A percentile compares a stretch with the other conserved stretches of the same genome.
phyloP scores from a whole-genome alignment of 2,113 vertebrate genomes.

The Syngnathoides biaculeatus region DNA sequence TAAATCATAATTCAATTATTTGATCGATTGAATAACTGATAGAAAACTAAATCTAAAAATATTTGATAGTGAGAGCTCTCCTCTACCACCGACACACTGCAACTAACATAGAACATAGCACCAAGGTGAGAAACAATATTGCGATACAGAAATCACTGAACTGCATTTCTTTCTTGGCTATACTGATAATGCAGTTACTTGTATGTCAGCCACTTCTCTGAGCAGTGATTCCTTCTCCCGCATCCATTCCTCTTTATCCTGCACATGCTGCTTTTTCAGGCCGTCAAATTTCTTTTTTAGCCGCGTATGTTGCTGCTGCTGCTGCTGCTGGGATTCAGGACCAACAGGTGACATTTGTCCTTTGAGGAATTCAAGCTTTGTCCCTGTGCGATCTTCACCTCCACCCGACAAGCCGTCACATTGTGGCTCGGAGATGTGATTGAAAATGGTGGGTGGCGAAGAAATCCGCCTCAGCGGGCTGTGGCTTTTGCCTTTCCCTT shows the following conservation, averaged over 20 bases:
- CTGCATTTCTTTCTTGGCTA: not conserved
- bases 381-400: conserved; percentile 34
- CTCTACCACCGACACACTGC: not conserved
- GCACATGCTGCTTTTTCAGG: conserved; percentile 61
- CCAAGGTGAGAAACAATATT: not conserved
- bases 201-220: conserved; percentile 75
- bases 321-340: conserved; percentile 40
- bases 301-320: conserved; percentile 49
- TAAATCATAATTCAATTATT: too few relatives aligned
- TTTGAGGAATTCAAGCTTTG: conserved; percentile 38
- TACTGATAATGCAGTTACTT: conserved; percentile 56
- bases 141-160: not conserved
- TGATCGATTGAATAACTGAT: too few relatives aligned
- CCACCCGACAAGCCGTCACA: conserved; percentile 20
- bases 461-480: conserved; percentile 62
- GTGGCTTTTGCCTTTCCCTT: conserved; percentile 53
- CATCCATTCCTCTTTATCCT: conserved; percentile 71
- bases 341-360: conserved; percentile 51
- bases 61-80: too few relatives aligned
- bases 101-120: not conserved
- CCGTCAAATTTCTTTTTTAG: conserved; percentile 72
- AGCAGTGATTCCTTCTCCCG: conserved; percentile 72
- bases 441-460: conserved; percentile 64
- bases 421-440: conserved; percentile 51
- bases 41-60: too few relatives aligned